phyloP scores from a whole-genome alignment of 2,888 invertebrate species.

The Saturnia pavonia region DNA sequence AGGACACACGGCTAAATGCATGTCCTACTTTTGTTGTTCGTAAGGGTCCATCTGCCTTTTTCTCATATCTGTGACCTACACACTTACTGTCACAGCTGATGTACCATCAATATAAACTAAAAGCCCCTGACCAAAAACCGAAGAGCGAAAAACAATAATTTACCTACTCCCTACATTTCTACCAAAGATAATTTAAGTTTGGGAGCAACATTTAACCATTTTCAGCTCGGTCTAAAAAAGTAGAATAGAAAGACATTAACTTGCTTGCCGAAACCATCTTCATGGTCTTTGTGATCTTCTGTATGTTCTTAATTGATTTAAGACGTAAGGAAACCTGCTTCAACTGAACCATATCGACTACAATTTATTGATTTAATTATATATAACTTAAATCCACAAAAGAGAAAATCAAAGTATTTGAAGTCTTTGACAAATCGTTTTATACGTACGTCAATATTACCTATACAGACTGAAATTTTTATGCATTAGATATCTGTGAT shows the following conservation, averaged over 20 bases:
- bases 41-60: no score
- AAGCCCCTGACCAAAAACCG: background rate
- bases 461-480: background rate
- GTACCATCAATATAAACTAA: background rate
- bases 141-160: background rate
- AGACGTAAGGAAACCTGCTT: conserved; percentile 87
- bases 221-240: background rate
- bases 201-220: background rate
- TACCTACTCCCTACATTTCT: background rate
- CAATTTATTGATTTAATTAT: background rate
- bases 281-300: conserved; percentile 93
- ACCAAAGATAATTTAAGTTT: background rate
- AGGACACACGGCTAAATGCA: no score
- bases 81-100: no score
- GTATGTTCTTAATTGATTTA: conserved; percentile 91
- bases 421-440: background rate
- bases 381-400: background rate
- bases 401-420: background rate
- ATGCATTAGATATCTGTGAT: background rate
- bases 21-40: no score
- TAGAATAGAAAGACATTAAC: conserved; percentile 55
- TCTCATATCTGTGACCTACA: no score
- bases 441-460: background rate
- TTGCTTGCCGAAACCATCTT: conserved; percentile 88
- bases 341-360: conserved; percentile 83